Percentiles rank a stretch among this genome's conserved stretches.
phyloP scores from a whole-genome alignment of 2,113 vertebrate species.

The Erpornis zantholeuca region DNA sequence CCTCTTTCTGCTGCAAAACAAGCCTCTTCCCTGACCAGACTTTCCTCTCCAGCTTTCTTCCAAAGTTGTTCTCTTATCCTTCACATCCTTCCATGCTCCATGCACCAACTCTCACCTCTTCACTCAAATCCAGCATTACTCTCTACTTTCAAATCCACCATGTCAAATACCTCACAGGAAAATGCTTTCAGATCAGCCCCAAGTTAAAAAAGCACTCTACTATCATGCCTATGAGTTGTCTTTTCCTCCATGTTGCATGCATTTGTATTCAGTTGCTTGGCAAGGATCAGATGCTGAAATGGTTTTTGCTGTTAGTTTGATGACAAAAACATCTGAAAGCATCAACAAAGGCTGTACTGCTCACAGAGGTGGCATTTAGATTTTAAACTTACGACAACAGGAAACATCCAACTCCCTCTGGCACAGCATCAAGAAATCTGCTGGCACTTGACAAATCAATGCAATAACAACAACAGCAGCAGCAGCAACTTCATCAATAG shows the following conservation, averaged over 20 bases:
- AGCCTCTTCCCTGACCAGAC: background rate
- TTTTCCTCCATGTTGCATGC: background rate
- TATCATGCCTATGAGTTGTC: background rate
- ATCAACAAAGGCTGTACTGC: background rate
- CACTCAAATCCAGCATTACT: background rate
- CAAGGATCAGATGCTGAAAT: background rate
- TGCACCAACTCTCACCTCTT: background rate
- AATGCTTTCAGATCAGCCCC: background rate
- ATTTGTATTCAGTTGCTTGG: background rate
- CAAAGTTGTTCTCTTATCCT: background rate
- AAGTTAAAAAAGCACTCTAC: background rate
- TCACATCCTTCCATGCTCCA: background rate
- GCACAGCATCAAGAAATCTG: background rate
- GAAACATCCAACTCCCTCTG: background rate
- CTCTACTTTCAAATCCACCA: background rate
- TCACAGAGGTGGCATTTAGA: background rate
- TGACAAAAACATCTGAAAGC: background rate
- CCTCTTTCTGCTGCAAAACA: background rate
- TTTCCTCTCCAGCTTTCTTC: background rate
- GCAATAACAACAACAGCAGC: background rate
- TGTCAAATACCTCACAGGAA: background rate
- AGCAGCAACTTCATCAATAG: background rate
- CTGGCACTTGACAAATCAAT: background rate
- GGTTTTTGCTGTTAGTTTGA: rapidly evolving
- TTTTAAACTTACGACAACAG: background rate